Percentiles rank a stretch among this genome's conserved stretches.
phyloP scores from a whole-genome alignment of 2,888 invertebrate genomes.

The Xanthostigma xanthostigma region DNA sequence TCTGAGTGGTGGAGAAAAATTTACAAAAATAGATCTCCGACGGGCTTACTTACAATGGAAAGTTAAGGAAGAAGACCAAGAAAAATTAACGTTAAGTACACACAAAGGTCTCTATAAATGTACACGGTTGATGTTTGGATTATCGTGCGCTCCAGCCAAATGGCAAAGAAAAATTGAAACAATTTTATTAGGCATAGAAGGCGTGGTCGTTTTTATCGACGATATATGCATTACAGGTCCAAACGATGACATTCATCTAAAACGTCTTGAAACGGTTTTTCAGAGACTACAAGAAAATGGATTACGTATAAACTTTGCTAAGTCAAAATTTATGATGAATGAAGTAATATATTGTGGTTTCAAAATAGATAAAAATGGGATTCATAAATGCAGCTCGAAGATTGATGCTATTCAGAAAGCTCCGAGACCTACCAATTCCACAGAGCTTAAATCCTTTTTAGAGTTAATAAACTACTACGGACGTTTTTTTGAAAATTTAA shows the following conservation, averaged over 20 bases:
- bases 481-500: too few relatives aligned
- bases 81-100: conserved; percentile 7
- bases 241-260: conserved; percentile 13
- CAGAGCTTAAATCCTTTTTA: too few relatives aligned
- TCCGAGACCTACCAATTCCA: too few relatives aligned
- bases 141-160: conserved; percentile 18
- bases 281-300: too few relatives aligned
- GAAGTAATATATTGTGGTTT: too few relatives aligned
- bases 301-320: too few relatives aligned
- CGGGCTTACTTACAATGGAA: conserved; percentile 7
- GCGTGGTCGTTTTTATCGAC: conserved; percentile 17
- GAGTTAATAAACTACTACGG: too few relatives aligned
- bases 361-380: too few relatives aligned
- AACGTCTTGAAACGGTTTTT: too few relatives aligned
- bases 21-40: conserved; percentile 14
- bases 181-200: conserved; percentile 14
- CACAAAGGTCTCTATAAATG: conserved; percentile 3
- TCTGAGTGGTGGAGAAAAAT: conserved; percentile 14
- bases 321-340: too few relatives aligned
- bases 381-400: too few relatives aligned
- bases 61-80: conserved; percentile 1
- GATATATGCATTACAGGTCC: conserved; percentile 16
- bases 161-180: conserved; percentile 19
- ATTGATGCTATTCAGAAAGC: too few relatives aligned
- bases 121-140: conserved; percentile 15